phyloP scores from a whole-genome alignment of 2,888 invertebrate genomes.

The Macropis europaea region DNA sequence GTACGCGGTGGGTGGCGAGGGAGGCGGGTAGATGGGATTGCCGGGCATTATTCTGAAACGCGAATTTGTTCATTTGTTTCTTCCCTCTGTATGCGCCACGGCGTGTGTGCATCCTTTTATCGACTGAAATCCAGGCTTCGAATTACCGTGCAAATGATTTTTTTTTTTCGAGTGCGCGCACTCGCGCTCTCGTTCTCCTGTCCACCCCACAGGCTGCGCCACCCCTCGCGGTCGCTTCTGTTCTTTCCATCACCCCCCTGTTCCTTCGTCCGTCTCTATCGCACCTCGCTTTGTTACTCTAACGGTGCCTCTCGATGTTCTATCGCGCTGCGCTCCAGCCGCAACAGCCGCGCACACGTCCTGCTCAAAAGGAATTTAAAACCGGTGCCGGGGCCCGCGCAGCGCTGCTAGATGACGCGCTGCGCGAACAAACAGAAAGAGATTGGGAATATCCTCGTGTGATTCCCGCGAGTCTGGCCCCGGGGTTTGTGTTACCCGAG shows the following conservation, averaged over 20 bases:
- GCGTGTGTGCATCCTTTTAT: conserved; percentile 79
- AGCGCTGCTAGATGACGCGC: conserved; percentile 55
- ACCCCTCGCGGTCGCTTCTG: conserved; percentile 10
- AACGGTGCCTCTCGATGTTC: conserved; percentile 7
- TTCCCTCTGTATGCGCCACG: conserved; percentile 79
- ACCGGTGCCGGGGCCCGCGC: conserved; percentile 64
- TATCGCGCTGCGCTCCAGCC: conserved; percentile 26
- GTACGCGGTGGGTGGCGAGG: conserved; percentile 60
- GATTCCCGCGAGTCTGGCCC: conserved; percentile 43
- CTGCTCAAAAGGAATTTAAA: conserved; percentile 79
- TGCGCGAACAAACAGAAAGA: conserved; percentile 50
- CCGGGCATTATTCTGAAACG: conserved; percentile 80
- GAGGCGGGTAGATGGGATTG: conserved; percentile 78
- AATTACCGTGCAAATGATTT: conserved; percentile 80
- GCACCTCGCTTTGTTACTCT: neutral
- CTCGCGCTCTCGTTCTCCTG: conserved; percentile 48
- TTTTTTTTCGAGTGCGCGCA: conserved; percentile 69
- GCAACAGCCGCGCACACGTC: conserved; percentile 51
- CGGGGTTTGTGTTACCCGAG: conserved; percentile 69
- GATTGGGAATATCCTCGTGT: conserved; percentile 59
- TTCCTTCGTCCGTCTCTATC: conserved; percentile 1
- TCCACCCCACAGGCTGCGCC: conserved; percentile 15
- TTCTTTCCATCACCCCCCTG: conserved; percentile 17
- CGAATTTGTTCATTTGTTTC: conserved; percentile 80
- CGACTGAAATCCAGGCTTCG: conserved; percentile 80